Conservation (phyloP, 2,888 invertebrate species). For the Synergus umbraculus region DNA sequence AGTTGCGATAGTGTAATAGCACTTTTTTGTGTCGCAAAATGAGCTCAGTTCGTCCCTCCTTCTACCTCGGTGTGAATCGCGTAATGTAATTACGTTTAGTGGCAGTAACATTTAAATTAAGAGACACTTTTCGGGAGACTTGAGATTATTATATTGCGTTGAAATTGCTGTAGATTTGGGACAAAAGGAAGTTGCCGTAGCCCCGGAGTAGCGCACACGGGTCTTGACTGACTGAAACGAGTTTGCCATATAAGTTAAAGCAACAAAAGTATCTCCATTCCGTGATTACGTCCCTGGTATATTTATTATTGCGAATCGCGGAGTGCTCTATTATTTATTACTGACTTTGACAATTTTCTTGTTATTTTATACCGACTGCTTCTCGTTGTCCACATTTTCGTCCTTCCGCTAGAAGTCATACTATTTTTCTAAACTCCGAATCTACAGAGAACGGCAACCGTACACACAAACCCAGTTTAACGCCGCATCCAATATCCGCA, state of each 20-base stretch:
- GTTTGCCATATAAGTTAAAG: constrained; percentile 62
- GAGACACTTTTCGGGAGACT: not conserved
- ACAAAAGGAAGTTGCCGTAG: constrained; percentile 32
- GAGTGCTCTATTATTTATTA: constrained; percentile 39
- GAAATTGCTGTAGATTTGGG: constrained; percentile 42
- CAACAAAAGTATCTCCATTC: constrained; percentile 58
- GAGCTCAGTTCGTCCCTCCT: constrained; percentile 16
- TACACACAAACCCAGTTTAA: not conserved
- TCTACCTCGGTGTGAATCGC: constrained; percentile 22
- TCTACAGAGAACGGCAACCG: constrained; percentile 27
- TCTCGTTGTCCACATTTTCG: constrained; percentile 2
- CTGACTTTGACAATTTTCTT: constrained; percentile 13
- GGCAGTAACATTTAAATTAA: constrained; percentile 15
- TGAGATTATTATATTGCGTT: constrained; percentile 37
- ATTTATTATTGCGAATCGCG: constrained; percentile 49
- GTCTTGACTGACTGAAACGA: constrained; percentile 61
- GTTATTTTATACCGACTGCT: constrained; percentile 37
- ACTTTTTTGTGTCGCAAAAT: not conserved
- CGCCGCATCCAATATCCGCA: not conserved
- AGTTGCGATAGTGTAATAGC: not conserved
- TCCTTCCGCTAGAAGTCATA: constrained; percentile 17
- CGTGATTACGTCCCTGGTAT: constrained; percentile 53
- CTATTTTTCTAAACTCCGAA: constrained; percentile 30
- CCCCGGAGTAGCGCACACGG: constrained; percentile 54
- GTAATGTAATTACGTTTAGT: constrained; percentile 28